Evolutionary conservation across 2,113 vertebrate species (phyloP).

Genomic region (Arvicanthis niloticus): DNA sequence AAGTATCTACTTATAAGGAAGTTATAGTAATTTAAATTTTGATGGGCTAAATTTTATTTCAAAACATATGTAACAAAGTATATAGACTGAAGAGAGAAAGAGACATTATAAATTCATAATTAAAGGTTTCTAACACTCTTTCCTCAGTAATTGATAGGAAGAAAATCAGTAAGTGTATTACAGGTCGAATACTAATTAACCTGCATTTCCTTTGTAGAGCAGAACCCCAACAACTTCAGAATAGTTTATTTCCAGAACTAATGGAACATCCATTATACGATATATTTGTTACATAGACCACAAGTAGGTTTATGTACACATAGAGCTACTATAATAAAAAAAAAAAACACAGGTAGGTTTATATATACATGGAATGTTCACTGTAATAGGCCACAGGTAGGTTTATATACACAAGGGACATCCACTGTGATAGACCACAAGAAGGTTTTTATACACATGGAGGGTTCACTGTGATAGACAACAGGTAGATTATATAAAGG

Average conservation of each 20-base stretch:
- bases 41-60: conserved; percentile 6
- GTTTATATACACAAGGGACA: background rate
- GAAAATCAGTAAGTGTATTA: background rate
- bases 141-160: background rate
- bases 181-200: background rate
- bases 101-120: background rate
- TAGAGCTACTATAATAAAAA: background rate
- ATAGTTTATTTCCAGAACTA: background rate
- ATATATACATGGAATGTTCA: background rate
- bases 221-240: background rate
- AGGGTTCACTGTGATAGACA: background rate
- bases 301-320: background rate
- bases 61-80: background rate
- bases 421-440: background rate
- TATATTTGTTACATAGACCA: background rate
- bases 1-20: conserved; percentile 2
- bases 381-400: background rate
- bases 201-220: background rate
- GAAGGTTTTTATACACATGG: background rate
- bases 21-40: background rate
- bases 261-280: background rate
- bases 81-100: background rate
- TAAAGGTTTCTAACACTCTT: background rate
- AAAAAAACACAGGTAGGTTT: background rate
- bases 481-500: background rate